Conservation (phyloP, 2,888 invertebrate species). For the Hetaerina titia region DNA sequence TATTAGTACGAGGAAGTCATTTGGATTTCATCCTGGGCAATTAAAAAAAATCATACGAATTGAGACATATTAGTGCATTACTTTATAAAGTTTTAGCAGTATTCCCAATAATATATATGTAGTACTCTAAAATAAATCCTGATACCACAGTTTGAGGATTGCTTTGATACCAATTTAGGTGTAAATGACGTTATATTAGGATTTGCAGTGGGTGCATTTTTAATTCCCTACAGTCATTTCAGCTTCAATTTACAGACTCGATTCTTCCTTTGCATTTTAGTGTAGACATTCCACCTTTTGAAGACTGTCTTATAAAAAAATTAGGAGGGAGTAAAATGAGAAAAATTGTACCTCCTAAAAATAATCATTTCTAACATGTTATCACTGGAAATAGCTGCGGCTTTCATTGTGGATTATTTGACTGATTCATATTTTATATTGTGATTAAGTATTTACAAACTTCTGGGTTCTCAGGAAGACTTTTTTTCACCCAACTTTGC, state of each 20-base stretch:
- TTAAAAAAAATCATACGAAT: neutral
- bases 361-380: neutral
- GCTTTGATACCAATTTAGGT: neutral
- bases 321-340: no score
- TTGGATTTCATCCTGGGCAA: no score
- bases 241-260: neutral
- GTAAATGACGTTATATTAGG: neutral
- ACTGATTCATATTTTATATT: neutral
- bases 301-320: neutral
- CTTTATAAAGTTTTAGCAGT: neutral
- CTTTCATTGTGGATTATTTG: neutral
- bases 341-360: no score
- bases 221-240: neutral
- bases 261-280: neutral
- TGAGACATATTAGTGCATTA: neutral
- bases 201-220: neutral
- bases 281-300: neutral
- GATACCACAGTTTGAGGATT: neutral
- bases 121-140: neutral
- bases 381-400: neutral
- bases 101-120: neutral
- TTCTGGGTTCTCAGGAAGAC: neutral
- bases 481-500: neutral
- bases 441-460: neutral
- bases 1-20: neutral